phyloP scores from a whole-genome alignment of 1,140 invertebrate species.

The Papilio xuthus region DNA sequence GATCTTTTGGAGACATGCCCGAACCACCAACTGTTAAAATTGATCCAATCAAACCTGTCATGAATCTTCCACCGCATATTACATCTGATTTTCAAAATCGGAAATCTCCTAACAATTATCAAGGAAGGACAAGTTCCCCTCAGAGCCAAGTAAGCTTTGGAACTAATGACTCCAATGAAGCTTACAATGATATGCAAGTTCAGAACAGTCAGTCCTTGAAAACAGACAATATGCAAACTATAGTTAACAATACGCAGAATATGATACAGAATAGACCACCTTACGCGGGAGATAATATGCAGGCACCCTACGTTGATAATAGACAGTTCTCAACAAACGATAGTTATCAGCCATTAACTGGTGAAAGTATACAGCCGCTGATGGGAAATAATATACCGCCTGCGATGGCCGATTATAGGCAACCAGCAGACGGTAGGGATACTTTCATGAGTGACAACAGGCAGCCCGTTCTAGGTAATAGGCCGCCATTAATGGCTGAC shows the following conservation, averaged over 20 bases:
- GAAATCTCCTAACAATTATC: constrained; percentile 10
- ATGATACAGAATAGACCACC: background rate
- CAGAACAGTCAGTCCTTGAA: background rate
- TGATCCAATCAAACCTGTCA: constrained; percentile 16
- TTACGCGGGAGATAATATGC: background rate
- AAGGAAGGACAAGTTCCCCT: background rate
- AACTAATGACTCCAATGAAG: constrained; percentile 32
- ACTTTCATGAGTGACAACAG: constrained; percentile 18
- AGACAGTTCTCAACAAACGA: constrained; percentile 14
- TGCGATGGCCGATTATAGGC: background rate
- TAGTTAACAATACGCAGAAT: background rate
- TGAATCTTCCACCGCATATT: background rate
- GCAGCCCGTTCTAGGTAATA: background rate
- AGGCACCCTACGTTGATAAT: background rate
- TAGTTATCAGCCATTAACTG: background rate
- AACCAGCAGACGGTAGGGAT: background rate
- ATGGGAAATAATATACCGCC: background rate
- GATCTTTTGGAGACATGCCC: constrained; percentile 66
- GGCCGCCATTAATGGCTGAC: background rate
- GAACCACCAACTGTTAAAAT: constrained; percentile 38
- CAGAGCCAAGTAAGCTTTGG: constrained; percentile 30
- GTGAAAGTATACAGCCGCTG: background rate
- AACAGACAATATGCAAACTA: background rate
- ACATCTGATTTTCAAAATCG: constrained; percentile 2
- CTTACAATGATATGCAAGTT: background rate